Percentiles rank a stretch among this genome's conserved stretches.
Conservation (phyloP, 35 echinoderm and acorn worm genomes). For the Strongylocentrotus purpuratus region DNA sequence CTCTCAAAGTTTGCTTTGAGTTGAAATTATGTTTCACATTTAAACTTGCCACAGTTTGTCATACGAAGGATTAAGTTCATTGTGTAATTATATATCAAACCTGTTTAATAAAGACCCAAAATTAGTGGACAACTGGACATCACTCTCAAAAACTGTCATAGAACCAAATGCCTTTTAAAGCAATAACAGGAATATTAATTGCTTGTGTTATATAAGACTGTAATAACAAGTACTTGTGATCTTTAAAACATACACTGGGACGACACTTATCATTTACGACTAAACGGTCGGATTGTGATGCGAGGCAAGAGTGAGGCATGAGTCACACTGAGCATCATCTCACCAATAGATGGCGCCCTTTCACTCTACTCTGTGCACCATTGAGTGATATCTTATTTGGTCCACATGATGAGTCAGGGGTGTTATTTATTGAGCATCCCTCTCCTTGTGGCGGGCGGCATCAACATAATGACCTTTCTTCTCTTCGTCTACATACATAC, state of each 20-base stretch:
- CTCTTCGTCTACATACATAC: neutral
- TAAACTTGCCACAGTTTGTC: no score
- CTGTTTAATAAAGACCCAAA: no score
- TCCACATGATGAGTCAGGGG: neutral
- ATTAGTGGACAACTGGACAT: no score
- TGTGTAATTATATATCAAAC: no score
- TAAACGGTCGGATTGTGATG: neutral
- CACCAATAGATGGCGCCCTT: neutral
- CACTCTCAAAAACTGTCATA: no score
- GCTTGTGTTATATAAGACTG: neutral
- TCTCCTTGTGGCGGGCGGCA: neutral
- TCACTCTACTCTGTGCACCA: neutral
- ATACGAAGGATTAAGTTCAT: no score
- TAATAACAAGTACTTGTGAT: neutral
- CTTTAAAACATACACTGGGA: neutral
- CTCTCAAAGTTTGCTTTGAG: no score
- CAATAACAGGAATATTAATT: neutral
- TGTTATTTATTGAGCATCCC: no score
- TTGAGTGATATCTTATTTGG: neutral
- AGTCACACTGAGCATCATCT: neutral
- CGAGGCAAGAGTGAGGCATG: neutral
- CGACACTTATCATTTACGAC: neutral
- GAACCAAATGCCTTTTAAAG: no score
- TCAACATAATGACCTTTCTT: neutral
- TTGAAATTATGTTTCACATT: no score